Percentiles rank a stretch among this genome's conserved stretches.
phyloP scores from a whole-genome alignment of 1,140 invertebrate genomes.

The Polypedilum vanderplanki region DNA sequence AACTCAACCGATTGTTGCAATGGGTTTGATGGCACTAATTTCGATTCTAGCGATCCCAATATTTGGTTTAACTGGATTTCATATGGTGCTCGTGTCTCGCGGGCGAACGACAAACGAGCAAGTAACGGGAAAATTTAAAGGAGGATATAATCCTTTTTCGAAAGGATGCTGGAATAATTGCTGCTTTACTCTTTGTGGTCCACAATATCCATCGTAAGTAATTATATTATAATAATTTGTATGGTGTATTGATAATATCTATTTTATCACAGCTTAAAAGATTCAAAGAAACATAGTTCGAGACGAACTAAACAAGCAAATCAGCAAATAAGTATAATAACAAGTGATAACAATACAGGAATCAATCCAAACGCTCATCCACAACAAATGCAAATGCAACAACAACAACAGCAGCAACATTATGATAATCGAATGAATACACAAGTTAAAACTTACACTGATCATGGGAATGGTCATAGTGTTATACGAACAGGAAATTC shows the following conservation, averaged over 20 bases:
- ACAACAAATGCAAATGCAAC: conserved; percentile 45
- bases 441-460: conserved; percentile 94
- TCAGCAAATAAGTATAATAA: conserved; percentile 43
- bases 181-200: conserved; percentile 90
- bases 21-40: conserved; percentile 87
- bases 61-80: conserved; percentile 94
- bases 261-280: conserved; percentile 41
- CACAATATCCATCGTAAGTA: conserved; percentile 85
- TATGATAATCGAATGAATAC: conserved; percentile 51
- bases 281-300: conserved; percentile 48
- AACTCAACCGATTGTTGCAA: conserved; percentile 80
- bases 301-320: conserved; percentile 42
- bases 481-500: conserved; percentile 58
- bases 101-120: conserved; percentile 99
- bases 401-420: conserved; percentile 44
- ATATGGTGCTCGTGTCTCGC: conserved; percentile 90
- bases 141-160: conserved; percentile 94
- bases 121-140: conserved; percentile 97
- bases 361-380: conserved; percentile 31
- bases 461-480: conserved; percentile 83
- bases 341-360: conserved; percentile 41
- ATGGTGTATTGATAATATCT: conserved; percentile 33
- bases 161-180: conserved; percentile 90
- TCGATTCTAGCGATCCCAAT: conserved; percentile 91
- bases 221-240: neutral